These are phyloP conservation scores for Drosophila austrosaltans DNA, from an alignment of 2,888 invertebrate species.

Conservation along the genomic window DNA sequence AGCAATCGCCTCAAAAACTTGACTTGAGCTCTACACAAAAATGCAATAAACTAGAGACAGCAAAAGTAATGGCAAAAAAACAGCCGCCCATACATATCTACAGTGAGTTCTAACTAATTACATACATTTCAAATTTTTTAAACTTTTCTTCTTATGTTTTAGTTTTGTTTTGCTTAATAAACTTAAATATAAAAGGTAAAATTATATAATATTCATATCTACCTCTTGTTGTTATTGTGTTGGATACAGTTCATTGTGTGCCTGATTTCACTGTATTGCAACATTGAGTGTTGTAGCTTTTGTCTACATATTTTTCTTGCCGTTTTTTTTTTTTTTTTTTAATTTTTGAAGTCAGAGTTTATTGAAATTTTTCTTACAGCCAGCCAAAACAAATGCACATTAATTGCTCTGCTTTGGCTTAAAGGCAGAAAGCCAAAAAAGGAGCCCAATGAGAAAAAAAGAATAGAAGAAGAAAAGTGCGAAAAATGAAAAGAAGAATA, in stretches of 20 bases:
- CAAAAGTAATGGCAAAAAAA: neutral
- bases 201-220: too few species aligned
- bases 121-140: too few species aligned
- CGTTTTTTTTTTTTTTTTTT: neutral
- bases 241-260: too few species aligned
- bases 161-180: too few species aligned
- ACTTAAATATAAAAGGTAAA: too few species aligned
- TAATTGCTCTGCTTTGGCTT: slow-evolving; percentile 44
- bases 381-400: slow-evolving; percentile 48
- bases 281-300: slow-evolving; percentile 14
- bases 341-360: slow-evolving; percentile 12
- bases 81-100: neutral
- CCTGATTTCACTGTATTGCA: slow-evolving; percentile 1
- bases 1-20: slow-evolving; percentile 23
- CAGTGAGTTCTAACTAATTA: neutral
- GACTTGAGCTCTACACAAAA: slow-evolving; percentile 23
- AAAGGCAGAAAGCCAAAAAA: slow-evolving; percentile 13
- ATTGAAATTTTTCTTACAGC: slow-evolving; percentile 37
- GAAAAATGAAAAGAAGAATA: neutral
- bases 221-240: too few species aligned
- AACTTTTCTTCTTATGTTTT: too few species aligned
- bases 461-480: neutral
- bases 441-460: neutral
- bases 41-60: slow-evolving; percentile 19
- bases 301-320: neutral